These are phyloP conservation scores for Mormyrus iriodes DNA, from an alignment of 2,113 vertebrate genomes.

Conservation along the genomic window DNA sequence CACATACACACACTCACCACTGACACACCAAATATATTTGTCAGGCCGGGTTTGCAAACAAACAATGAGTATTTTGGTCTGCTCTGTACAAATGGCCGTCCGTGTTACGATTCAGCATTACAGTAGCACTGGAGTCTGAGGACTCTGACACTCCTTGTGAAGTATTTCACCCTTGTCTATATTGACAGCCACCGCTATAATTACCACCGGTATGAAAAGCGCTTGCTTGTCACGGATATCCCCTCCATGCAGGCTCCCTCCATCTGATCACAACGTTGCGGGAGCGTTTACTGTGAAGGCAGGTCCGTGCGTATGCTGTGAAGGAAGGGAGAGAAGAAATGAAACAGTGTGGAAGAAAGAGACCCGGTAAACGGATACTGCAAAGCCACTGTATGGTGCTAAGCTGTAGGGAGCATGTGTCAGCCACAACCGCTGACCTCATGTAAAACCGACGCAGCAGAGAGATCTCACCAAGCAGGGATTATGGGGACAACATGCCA, in stretches of 20 bases:
- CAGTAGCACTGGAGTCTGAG: constrained; percentile 26
- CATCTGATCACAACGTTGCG: neutral
- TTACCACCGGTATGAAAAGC: constrained; percentile 56
- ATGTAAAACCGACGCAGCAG: neutral
- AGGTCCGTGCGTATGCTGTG: neutral
- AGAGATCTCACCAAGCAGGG: no score
- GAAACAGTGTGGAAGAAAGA: neutral
- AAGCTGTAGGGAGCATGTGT: neutral
- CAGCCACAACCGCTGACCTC: neutral
- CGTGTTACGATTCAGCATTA: constrained; percentile 10
- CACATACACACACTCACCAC: neutral
- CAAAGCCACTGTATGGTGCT: neutral
- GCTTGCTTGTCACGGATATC: constrained; percentile 32
- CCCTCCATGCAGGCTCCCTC: constrained; percentile 12
- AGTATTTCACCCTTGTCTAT: constrained; percentile 54
- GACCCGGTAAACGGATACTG: neutral
- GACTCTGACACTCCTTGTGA: constrained; percentile 41
- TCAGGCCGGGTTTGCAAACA: neutral
- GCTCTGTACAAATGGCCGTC: constrained; percentile 7
- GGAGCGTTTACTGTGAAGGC: neutral
- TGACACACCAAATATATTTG: neutral
- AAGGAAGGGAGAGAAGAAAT: neutral
- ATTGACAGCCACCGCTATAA: constrained; percentile 45
- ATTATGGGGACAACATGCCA: neutral
- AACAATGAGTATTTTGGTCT: neutral